A percentile compares a stretch with the other conserved stretches of the same genome.
phyloP scores from a whole-genome alignment of 2,113 vertebrate species.

The Camelus dromedarius region DNA sequence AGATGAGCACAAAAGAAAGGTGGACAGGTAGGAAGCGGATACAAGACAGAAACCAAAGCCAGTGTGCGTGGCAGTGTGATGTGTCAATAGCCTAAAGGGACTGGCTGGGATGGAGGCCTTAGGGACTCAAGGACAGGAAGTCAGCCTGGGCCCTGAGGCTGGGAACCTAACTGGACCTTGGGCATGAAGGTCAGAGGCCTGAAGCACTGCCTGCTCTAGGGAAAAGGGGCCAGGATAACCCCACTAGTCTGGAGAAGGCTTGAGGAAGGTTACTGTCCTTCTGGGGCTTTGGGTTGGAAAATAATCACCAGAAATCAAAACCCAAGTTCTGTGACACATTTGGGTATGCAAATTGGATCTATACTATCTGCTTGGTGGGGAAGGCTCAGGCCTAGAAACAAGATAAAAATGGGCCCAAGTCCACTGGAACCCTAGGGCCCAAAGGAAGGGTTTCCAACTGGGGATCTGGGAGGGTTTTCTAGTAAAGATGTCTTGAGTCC shows the following conservation, averaged over 20 bases:
- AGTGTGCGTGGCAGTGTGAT: background rate
- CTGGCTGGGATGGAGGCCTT: background rate
- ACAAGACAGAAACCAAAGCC: background rate
- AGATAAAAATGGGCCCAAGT: background rate
- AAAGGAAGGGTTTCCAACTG: background rate
- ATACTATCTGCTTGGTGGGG: background rate
- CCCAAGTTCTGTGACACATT: background rate
- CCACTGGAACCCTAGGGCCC: background rate
- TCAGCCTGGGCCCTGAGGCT: background rate
- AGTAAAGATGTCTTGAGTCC: background rate
- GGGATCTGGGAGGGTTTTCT: background rate
- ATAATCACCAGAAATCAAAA: conserved; percentile 33
- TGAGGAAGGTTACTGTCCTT: background rate
- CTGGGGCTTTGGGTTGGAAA: conserved; percentile 1
- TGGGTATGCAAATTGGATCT: background rate
- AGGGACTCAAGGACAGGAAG: background rate
- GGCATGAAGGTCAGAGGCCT: background rate
- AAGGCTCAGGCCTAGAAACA: background rate
- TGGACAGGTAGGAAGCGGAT: background rate
- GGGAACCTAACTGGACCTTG: background rate
- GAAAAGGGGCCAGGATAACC: background rate
- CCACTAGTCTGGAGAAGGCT: background rate
- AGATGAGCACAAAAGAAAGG: background rate
- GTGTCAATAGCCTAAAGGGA: background rate
- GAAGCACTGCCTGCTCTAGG: background rate